Conservation (phyloP, 2,888 invertebrate species). For the Timandra comae region DNA sequence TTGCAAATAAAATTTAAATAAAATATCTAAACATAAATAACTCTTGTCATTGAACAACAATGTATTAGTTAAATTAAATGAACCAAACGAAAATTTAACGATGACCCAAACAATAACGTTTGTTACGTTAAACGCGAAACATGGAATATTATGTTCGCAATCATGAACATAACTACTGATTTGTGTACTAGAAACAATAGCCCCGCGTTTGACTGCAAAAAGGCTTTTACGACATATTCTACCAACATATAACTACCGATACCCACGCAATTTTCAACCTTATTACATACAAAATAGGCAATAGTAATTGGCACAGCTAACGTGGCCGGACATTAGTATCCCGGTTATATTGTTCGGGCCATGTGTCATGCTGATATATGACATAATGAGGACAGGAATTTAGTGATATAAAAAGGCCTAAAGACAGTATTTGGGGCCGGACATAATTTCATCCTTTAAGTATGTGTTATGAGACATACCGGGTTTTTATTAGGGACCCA, state of each 20-base stretch:
- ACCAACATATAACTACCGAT: background rate
- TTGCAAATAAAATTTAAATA: no score
- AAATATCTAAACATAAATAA: no score
- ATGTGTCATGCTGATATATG: slow-evolving; percentile 43
- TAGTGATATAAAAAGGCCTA: slow-evolving; percentile 28
- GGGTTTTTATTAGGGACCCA: background rate
- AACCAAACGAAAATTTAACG: no score
- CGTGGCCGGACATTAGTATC: slow-evolving; percentile 31
- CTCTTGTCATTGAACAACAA: no score
- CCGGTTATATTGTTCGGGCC: slow-evolving; percentile 30
- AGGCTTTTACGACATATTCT: slow-evolving; percentile 15
- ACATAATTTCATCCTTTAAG: slow-evolving; percentile 14
- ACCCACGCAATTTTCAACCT: slow-evolving; percentile 9
- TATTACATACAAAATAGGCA: slow-evolving; percentile 3
- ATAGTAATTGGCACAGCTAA: slow-evolving; percentile 3
- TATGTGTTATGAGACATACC: slow-evolving; percentile 12
- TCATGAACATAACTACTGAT: slow-evolving; percentile 28
- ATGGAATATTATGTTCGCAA: slow-evolving; percentile 12
- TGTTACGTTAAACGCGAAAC: no score
- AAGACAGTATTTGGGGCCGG: slow-evolving; percentile 17
- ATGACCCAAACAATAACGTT: no score
- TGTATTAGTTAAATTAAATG: no score
- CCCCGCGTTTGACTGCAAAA: slow-evolving; percentile 26
- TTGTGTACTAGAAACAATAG: slow-evolving; percentile 28
- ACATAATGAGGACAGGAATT: slow-evolving; percentile 39